phyloP scores from a whole-genome alignment of 2,113 vertebrate species.

The Pholis gunnellus region DNA sequence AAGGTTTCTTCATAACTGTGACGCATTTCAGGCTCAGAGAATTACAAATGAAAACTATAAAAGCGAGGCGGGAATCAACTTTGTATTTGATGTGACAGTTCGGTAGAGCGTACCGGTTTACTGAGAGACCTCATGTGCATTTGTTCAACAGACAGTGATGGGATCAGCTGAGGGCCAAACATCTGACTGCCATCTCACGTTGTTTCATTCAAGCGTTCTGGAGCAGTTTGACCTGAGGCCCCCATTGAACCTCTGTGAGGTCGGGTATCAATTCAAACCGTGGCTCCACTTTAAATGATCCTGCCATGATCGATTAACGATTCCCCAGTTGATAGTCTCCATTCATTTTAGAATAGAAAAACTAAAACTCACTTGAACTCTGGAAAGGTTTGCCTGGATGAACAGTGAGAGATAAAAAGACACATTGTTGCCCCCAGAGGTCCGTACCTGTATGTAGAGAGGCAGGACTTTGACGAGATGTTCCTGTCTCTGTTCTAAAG shows the following conservation, averaged over 20 bases:
- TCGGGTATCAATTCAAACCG: background rate
- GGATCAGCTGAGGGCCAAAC: slow-evolving; percentile 59
- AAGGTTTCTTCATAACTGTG: slow-evolving; percentile 12
- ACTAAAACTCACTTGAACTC: background rate
- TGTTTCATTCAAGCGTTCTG: slow-evolving; percentile 8
- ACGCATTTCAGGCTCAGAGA: slow-evolving; percentile 6
- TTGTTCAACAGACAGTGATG: slow-evolving; percentile 5
- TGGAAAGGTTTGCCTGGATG: background rate
- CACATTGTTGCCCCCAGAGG: background rate
- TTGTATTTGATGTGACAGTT: slow-evolving; percentile 30
- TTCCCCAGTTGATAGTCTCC: background rate
- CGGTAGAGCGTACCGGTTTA: slow-evolving; percentile 7
- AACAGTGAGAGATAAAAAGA: background rate
- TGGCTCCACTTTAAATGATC: background rate
- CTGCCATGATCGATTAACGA: background rate
- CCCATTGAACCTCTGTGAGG: slow-evolving; percentile 17
- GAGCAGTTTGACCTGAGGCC: slow-evolving; percentile 2
- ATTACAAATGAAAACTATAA: slow-evolving; percentile 11
- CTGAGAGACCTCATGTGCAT: background rate
- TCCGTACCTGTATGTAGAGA: slow-evolving; percentile 81
- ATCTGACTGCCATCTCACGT: slow-evolving; percentile 47
- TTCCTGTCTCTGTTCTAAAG: slow-evolving; percentile 55
- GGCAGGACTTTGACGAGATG: slow-evolving; percentile 68
- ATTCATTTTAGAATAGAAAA: background rate
- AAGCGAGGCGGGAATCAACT: background rate